These are phyloP conservation scores for Akabosia matsudoensis DNA, from an alignment of 1,140 invertebrate species.

Conservation along the genomic window DNA sequence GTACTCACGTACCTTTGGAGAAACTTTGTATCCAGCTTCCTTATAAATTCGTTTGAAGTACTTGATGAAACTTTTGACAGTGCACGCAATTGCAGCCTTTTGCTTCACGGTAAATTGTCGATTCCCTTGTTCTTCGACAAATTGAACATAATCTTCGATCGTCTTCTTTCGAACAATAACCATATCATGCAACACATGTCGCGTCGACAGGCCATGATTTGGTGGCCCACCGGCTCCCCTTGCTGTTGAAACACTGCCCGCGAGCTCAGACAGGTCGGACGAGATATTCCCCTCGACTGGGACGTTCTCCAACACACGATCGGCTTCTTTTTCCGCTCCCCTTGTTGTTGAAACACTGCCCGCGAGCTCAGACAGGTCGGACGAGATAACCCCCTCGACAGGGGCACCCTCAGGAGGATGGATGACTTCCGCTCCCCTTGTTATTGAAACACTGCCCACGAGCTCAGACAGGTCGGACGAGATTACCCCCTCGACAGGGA, in stretches of 20 bases:
- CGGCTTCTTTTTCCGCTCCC: no score
- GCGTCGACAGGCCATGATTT: neutral
- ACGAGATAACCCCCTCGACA: neutral
- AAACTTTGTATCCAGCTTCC: neutral
- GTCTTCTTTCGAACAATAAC: neutral
- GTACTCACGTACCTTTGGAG: neutral
- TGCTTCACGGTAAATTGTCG: neutral
- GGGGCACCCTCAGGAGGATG: neutral
- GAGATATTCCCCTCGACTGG: neutral
- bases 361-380: neutral
- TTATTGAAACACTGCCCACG: neutral
- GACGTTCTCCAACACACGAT: neutral
- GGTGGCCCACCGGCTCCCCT: neutral
- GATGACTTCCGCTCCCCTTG: neutral
- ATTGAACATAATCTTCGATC: neutral
- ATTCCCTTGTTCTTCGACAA: neutral
- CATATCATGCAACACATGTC: neutral
- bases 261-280: neutral
- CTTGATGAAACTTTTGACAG: neutral
- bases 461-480: neutral
- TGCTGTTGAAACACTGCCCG: neutral
- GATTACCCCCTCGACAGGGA: neutral
- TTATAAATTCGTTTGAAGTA: neutral
- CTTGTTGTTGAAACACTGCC: neutral
- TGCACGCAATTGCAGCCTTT: neutral